A percentile compares a stretch with the other conserved stretches of the same genome.
Evolutionary conservation across 2,797 vertebrate genomes (phyloP).

Genomic region (Dendrocincla fuliginosa): DNA sequence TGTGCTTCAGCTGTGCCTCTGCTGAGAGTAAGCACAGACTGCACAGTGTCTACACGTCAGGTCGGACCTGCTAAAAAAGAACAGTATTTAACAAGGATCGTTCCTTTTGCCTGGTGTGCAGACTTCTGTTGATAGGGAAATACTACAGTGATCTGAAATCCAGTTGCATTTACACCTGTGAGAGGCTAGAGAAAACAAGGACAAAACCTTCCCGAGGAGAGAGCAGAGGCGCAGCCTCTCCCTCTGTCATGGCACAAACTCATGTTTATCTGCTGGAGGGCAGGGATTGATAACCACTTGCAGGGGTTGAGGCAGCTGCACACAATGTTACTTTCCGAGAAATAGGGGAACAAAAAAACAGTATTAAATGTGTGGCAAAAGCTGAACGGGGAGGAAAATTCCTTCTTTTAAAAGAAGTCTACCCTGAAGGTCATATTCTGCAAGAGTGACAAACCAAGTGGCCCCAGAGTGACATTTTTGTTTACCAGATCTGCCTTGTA

Average conservation of each 20-base stretch:
- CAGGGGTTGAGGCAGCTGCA: not conserved
- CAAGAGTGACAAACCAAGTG: not conserved
- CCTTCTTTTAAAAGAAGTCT: not conserved
- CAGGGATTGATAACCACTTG: not conserved
- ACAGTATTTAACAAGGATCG: accelerated
- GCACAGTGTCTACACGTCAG: accelerated
- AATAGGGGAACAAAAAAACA: not conserved
- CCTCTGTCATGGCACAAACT: not conserved
- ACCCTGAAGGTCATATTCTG: not conserved
- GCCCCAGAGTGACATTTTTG: not conserved
- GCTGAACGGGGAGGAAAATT: not conserved
- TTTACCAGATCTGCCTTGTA: not conserved
- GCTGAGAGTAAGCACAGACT: not conserved
- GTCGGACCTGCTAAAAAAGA: not conserved
- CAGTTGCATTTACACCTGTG: not conserved
- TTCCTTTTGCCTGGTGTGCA: not conserved
- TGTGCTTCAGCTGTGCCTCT: not conserved
- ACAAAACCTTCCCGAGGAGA: accelerated
- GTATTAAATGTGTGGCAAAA: not conserved
- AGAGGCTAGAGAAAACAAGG: not conserved
- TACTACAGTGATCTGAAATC: not conserved
- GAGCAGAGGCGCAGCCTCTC: not conserved
- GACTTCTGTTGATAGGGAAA: not conserved
- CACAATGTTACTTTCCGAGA: not conserved
- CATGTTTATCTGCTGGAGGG: not conserved